Base-by-base conservation (phyloP, 2,797 vertebrate genomes). In the Enteromius paludinosus region DNA sequence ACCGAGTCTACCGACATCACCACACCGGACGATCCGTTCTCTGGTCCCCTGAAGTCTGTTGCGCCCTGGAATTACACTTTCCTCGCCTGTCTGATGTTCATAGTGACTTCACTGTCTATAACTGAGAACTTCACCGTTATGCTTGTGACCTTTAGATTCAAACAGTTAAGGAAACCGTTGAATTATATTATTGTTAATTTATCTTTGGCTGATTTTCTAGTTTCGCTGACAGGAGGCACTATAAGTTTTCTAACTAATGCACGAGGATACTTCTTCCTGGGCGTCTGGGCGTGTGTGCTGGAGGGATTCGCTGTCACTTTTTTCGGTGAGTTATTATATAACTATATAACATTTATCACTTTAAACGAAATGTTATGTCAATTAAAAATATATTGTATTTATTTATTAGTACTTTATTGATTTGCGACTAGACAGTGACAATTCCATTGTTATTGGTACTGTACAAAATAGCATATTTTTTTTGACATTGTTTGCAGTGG, bases 281-380 rank as follows among this genome's bases (percentile, higher is more conserved):
- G 97, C 79, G 91, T 72, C 77, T 97, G 96, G 95, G 95, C 96
- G 74, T 98, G 97, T 45, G 90, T 97, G 7, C 56, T 97, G 88
- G 97, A 98, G 90, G 97, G 97, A 74, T 98, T 98, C 84, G 96
- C 96, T 0, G 97, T 98, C n/a, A 97, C 96, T 20, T 97, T 94
- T 91, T 97, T 98, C 87, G 97, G 97, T 98, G 94, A 95, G 97
- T 92, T 74, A 71, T 76, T 73, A 72, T 9, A 69, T 35, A 52
- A 72, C 28, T n/a, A 41, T 56, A 3, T 35, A 56, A 56, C 7
- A 41, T 23, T 5, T 59, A 56, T 17, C 23, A 35, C 0, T 56
- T 56, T 23, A 35, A 54, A 35, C 11, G 3, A 12, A 30, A 71
- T 33, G 30, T 71, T 15, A n/a, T 15, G 3, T 9, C 23, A 73